phyloP scores from a whole-genome alignment of 2,113 vertebrate genomes.

The Seriola quinqueradiata region DNA sequence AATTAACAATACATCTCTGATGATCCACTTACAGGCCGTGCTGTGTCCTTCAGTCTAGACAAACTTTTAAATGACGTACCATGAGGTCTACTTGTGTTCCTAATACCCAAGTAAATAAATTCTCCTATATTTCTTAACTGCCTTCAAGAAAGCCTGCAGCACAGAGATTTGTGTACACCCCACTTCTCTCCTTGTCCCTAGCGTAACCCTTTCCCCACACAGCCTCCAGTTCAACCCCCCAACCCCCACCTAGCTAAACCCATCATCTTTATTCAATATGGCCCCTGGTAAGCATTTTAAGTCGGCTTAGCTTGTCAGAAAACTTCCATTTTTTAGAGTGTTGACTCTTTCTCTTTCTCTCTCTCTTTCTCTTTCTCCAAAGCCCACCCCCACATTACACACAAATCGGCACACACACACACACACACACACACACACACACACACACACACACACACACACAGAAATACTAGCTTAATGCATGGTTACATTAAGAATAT shows the following conservation, averaged over 20 bases:
- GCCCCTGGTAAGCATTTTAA: slow-evolving; percentile 78
- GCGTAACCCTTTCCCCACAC: slow-evolving; percentile 64
- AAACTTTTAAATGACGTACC: slow-evolving; percentile 36
- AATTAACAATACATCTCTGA: slow-evolving; percentile 18
- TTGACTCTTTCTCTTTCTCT: slow-evolving; percentile 22
- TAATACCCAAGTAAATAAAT: slow-evolving; percentile 46
- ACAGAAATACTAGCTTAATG: slow-evolving; percentile 2
- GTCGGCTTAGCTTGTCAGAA: slow-evolving; percentile 75
- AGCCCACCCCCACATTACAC: slow-evolving; percentile 19
- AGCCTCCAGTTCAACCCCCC: slow-evolving; percentile 60
- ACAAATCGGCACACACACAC: slow-evolving; percentile 25
- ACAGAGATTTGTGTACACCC: slow-evolving; percentile 53
- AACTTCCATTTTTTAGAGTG: slow-evolving; percentile 59
- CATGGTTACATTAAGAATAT: slow-evolving; percentile 17
- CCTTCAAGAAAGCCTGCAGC: slow-evolving; percentile 56
- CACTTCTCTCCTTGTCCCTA: slow-evolving; percentile 62
- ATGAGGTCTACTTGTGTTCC: slow-evolving; percentile 37
- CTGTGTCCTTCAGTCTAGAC: slow-evolving; percentile 15
- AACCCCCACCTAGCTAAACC: slow-evolving; percentile 69
- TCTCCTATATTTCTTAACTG: slow-evolving; percentile 46
- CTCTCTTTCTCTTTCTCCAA: background rate
- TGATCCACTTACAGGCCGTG: slow-evolving; percentile 12
- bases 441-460: slow-evolving; percentile 26
- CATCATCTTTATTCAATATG: slow-evolving; percentile 82
- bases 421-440: slow-evolving; percentile 25